Conservation (phyloP, 1,140 invertebrate genomes). For the Cherax quadricarinatus region DNA sequence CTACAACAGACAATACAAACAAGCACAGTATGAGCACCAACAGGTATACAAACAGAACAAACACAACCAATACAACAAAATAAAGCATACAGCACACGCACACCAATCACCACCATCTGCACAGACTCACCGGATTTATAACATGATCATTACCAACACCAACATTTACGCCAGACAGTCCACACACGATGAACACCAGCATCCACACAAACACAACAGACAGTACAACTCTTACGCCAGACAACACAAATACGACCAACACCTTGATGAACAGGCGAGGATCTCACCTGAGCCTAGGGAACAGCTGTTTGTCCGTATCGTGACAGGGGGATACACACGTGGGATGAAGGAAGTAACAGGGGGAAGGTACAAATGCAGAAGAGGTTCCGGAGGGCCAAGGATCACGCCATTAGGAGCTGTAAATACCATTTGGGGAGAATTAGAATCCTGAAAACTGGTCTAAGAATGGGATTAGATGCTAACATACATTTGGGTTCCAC, state of each 20-base stretch:
- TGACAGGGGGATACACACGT: conserved; percentile 43
- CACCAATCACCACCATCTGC: too few species aligned
- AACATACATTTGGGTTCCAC: not conserved
- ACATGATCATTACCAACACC: too few species aligned
- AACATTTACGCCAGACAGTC: too few species aligned
- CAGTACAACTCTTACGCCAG: too few species aligned
- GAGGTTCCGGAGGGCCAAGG: conserved; percentile 22
- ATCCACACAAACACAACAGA: too few species aligned
- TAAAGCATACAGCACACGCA: too few species aligned
- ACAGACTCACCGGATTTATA: too few species aligned
- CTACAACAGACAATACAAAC: too few species aligned
- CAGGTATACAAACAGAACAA: too few species aligned
- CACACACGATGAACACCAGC: too few species aligned
- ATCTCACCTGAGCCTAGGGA: conserved; percentile 52
- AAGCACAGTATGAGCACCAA: too few species aligned
- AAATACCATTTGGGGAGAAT: conserved; percentile 32
- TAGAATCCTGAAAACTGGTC: not conserved
- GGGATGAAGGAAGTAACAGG: conserved; percentile 36
- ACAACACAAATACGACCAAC: not conserved
- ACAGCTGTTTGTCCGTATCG: conserved; percentile 40
- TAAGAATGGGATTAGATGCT: not conserved
- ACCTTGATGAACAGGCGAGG: not conserved
- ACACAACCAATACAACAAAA: too few species aligned
- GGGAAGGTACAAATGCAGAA: conserved; percentile 53
- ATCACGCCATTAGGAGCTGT: conserved; percentile 23